A percentile compares a stretch with the other conserved stretches of the same genome.
Evolutionary conservation across 1,140 invertebrate species (phyloP).

Genomic region (Mizuhopecten yessoensis): DNA sequence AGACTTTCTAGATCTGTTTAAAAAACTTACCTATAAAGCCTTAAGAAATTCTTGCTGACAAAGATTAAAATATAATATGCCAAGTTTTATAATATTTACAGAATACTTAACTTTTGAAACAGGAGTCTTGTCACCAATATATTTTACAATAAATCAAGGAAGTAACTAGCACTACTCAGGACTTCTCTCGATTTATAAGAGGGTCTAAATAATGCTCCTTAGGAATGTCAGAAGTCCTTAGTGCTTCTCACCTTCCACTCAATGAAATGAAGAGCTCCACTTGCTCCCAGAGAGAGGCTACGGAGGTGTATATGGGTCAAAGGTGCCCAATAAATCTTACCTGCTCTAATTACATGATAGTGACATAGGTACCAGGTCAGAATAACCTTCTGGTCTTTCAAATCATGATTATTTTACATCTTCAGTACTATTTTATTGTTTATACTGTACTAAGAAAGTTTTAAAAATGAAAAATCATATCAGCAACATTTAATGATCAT

Average conservation of each 20-base stretch:
- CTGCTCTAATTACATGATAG: not conserved
- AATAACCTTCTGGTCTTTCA: not conserved
- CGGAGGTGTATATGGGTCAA: not conserved
- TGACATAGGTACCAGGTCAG: not conserved
- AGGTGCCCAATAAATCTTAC: not conserved
- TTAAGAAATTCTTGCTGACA: not conserved
- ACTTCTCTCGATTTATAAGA: not conserved
- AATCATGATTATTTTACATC: no score
- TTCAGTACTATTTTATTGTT: no score
- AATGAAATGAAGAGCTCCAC: conserved; percentile 12
- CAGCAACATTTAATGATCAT: no score
- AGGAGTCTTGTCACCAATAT: not conserved
- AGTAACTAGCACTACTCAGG: not conserved
- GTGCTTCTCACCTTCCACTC: conserved; percentile 21
- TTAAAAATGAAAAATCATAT: not conserved
- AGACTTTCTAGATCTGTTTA: no score
- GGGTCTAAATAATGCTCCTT: not conserved
- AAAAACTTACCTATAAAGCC: no score
- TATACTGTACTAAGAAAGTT: not conserved
- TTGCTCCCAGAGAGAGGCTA: not conserved
- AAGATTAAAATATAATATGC: not conserved
- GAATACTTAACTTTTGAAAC: not conserved
- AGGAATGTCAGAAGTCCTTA: not conserved
- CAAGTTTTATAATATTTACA: not conserved
- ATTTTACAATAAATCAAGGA: not conserved